Evolutionary conservation across 2,888 invertebrate species (phyloP).

Genomic region (Arrhopalites spinosus): DNA sequence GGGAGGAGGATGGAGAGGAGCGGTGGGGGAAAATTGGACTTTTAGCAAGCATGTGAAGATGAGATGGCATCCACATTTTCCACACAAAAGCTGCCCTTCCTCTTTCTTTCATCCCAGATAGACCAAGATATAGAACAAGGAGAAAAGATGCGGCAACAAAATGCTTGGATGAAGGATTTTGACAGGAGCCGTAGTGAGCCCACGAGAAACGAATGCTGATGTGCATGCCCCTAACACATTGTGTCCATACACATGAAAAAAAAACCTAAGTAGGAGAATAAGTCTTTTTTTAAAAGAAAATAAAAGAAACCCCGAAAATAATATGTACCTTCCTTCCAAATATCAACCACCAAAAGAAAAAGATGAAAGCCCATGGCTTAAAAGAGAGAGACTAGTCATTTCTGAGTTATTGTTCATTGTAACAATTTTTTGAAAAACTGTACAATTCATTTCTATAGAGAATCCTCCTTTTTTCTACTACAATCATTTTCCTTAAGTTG

Average conservation of each 20-base stretch:
- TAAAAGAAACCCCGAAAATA: neutral
- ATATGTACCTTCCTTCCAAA: neutral
- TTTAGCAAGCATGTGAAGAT: conserved; percentile 43
- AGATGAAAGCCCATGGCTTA: too few species aligned
- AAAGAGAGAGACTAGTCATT: neutral
- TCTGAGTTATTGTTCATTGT: neutral
- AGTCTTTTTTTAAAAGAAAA: neutral
- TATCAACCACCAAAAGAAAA: too few species aligned
- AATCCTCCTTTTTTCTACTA: conserved; percentile 14
- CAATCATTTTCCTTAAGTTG: neutral
- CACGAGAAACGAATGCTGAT: conserved; percentile 40
- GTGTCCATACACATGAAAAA: neutral
- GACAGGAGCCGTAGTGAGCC: conserved; percentile 43
- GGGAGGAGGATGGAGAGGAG: neutral
- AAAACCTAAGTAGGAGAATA: neutral
- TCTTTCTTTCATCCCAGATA: neutral
- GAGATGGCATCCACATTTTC: too few species aligned
- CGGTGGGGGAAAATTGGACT: conserved; percentile 41
- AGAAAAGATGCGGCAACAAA: conserved; percentile 29
- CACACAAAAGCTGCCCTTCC: too few species aligned
- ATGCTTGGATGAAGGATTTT: conserved; percentile 44
- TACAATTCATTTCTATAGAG: neutral
- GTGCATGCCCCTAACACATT: neutral
- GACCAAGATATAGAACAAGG: neutral
- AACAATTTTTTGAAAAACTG: neutral